Percentiles rank a stretch among this genome's conserved stretches.
Evolutionary conservation across 2,797 vertebrate species (phyloP).

Genomic region (Parauchenoglanis ngamensis): DNA sequence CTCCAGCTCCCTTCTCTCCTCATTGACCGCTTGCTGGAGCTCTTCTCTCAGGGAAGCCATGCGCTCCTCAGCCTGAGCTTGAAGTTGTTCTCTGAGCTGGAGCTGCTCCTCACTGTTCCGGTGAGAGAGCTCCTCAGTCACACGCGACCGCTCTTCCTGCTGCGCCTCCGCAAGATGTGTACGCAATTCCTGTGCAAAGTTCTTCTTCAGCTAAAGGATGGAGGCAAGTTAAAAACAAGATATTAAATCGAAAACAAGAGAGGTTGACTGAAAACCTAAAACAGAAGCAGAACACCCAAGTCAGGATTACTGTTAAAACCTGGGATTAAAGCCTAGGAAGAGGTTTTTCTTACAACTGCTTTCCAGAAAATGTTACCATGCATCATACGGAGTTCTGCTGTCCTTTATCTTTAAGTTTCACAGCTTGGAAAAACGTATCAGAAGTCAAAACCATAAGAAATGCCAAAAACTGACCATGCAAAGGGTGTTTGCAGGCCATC

Average conservation of each 20-base stretch:
- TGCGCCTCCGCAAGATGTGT: constrained; percentile 57
- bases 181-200: constrained; percentile 62
- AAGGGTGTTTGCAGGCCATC: not conserved
- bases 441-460: not conserved
- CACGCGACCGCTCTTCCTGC: constrained; percentile 55
- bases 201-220: constrained; percentile 63
- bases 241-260: not conserved
- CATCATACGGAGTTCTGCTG: not conserved
- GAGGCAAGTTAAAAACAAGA: not conserved
- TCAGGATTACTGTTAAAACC: not conserved
- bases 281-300: too few species aligned
- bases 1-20: constrained; percentile 67
- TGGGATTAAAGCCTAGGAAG: not conserved
- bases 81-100: constrained; percentile 56
- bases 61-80: constrained; percentile 34
- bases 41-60: constrained; percentile 60
- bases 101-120: constrained; percentile 67
- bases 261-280: not conserved
- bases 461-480: not conserved
- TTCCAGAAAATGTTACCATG: not conserved
- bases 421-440: not conserved
- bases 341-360: not conserved
- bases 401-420: not conserved
- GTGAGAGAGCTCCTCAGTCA: constrained; percentile 42
- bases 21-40: constrained; percentile 64